phyloP scores from a whole-genome alignment of 92 coral and sea anemone genomes.

The Zoanthus sociatus region DNA sequence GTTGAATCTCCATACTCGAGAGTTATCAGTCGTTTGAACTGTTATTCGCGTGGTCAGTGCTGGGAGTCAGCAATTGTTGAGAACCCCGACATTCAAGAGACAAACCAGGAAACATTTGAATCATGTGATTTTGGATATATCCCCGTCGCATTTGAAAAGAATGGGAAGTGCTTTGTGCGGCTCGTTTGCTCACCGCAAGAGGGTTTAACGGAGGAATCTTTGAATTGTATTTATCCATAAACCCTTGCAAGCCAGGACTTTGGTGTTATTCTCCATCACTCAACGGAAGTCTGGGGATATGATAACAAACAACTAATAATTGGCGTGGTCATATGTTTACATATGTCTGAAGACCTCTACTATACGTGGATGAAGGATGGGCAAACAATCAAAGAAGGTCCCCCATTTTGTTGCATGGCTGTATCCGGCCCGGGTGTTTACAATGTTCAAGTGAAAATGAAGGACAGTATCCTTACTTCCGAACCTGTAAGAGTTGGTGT shows the following conservation, averaged over 20 bases:
- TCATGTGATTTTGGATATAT: constrained; percentile 27
- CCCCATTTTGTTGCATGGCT: constrained; percentile 11
- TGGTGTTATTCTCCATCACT: constrained; percentile 42
- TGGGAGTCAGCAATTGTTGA: background rate
- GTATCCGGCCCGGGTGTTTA: constrained; percentile 28
- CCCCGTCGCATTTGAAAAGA: constrained; percentile 15
- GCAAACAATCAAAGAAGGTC: constrained; percentile 32
- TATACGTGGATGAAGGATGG: constrained; percentile 41
- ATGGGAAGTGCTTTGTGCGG: constrained; percentile 41
- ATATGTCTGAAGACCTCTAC: constrained; percentile 33
- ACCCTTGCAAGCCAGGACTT: background rate
- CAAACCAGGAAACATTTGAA: constrained; percentile 24
- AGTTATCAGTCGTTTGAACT: constrained; percentile 20
- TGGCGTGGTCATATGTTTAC: constrained; percentile 32
- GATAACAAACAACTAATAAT: constrained; percentile 23
- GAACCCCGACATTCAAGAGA: constrained; percentile 28
- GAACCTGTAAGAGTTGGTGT: constrained; percentile 1
- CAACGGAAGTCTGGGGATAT: constrained; percentile 49
- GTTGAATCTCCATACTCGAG: constrained; percentile 24
- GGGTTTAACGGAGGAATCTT: constrained; percentile 1
- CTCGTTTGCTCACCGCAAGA: constrained; percentile 28
- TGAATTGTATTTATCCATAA: constrained; percentile 9
- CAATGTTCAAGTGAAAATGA: background rate
- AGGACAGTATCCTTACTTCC: constrained; percentile 12
- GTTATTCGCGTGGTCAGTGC: constrained; percentile 16